phyloP scores from a whole-genome alignment of 1,140 invertebrate species.

The Homarus americanus region DNA sequence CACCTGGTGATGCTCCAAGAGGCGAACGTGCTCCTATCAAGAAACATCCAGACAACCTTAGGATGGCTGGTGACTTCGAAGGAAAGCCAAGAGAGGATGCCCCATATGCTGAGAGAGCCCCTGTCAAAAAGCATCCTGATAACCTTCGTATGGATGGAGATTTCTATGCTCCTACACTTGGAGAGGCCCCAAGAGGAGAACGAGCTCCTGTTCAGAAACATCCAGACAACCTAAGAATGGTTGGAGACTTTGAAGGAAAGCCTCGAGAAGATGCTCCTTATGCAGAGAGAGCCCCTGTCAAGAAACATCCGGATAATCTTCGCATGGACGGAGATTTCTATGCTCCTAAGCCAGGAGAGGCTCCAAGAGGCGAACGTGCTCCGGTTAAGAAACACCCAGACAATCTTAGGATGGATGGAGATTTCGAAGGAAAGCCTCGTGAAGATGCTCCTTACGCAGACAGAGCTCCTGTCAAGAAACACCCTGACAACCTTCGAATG shows the following conservation, averaged over 20 bases:
- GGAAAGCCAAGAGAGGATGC: conserved; percentile 44
- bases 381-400: conserved; percentile 53
- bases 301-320: conserved; percentile 48
- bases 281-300: conserved; percentile 37
- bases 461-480: conserved; percentile 41
- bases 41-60: conserved; percentile 52
- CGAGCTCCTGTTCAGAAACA: conserved; percentile 48
- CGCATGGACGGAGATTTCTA: conserved; percentile 49
- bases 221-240: conserved; percentile 43
- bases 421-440: conserved; percentile 23
- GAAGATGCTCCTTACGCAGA: conserved; percentile 35
- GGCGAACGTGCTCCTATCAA: conserved; percentile 45
- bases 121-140: conserved; percentile 58
- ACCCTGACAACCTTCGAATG: conserved; percentile 77
- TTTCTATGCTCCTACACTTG: conserved; percentile 49
- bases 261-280: conserved; percentile 39
- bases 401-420: conserved; percentile 44
- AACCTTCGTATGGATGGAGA: conserved; percentile 60
- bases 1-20: background rate
- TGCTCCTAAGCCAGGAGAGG: conserved; percentile 13
- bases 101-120: conserved; percentile 29
- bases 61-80: conserved; percentile 49
- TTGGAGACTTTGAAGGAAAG: conserved; percentile 36
- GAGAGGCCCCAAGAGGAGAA: conserved; percentile 50
- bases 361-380: conserved; percentile 26